Evolutionary conservation across 2,113 vertebrate genomes (phyloP), one percentile per base, ranked within the genome.

Genomic region (Hydrolagus affinis): DNA sequence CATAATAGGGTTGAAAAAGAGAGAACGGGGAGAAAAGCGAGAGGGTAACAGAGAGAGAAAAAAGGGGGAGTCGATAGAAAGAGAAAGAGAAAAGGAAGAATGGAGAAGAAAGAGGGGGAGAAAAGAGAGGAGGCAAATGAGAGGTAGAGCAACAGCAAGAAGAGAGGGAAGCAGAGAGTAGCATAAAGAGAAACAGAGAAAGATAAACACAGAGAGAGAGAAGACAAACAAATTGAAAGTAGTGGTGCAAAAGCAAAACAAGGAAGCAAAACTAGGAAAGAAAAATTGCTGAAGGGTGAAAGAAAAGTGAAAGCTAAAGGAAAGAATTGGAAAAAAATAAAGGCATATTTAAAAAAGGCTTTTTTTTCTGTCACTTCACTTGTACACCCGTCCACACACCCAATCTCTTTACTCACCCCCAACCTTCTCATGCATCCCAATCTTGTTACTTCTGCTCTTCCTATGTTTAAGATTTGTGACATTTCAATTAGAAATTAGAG

Each of bases 401-500:
- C 6, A 44, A 25, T 64, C 73, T 56, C 73, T 80, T 17, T 64
- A 66, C 28, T 83, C 66, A 66, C 10, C 32, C 25, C 60, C 66
- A 17, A 6, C 60, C 19, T 44, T 6, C 19, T 30, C 32, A 15
- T 83, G 30, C 25, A 66, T 66, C 66, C 30, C 78, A 66, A 83
- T 28, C 78, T 83, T 62, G 66, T 83, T 83, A 83, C 78, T 83
- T 66, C 78, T 83, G 60, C 32, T 62, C 66, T 23, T 66, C 28
- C 78, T 83, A 83, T 66, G 66, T 83, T 60, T 83, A 28, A 30
- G 78, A 83, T 62, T 83, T 83, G 60, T 83, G 78, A 60, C 78
- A 83, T 68, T 83, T 83, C 25, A 11, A 28, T 83, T 83, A 68
- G 78, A 83, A 83, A 68, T 80, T 83, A 83, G 62, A 83, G 78